phyloP scores from a whole-genome alignment of 2,797 vertebrate genomes.

The Diceros bicornis region DNA sequence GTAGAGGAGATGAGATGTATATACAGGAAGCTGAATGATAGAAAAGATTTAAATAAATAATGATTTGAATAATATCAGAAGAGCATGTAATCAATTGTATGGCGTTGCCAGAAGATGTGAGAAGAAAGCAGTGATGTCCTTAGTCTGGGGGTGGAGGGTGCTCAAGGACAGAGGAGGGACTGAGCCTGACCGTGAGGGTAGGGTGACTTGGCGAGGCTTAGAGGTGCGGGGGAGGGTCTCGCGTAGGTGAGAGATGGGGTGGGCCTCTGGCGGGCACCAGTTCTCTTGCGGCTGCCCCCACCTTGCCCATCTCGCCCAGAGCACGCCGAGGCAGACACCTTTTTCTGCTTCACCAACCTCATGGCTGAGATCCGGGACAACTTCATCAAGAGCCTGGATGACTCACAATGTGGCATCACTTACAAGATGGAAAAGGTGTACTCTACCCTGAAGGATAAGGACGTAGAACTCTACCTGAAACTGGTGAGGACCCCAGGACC shows the following conservation, averaged over 20 bases:
- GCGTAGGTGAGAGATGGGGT: fast-evolving
- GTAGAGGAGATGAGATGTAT: not conserved
- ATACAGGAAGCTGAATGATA: not conserved
- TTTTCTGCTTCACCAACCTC: slow-evolving; percentile 99
- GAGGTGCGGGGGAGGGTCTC: not conserved
- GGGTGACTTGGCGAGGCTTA: not conserved
- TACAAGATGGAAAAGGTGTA: slow-evolving; percentile 99
- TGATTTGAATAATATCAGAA: not conserved
- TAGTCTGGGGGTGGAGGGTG: not conserved
- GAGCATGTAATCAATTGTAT: too few species aligned
- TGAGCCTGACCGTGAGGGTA: fast-evolving
- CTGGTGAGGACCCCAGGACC: slow-evolving; percentile 91
- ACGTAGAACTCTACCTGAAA: slow-evolving; percentile 95
- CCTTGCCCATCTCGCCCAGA: slow-evolving; percentile 88
- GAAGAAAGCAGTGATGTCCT: not conserved
- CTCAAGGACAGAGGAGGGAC: not conserved
- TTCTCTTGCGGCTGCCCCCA: not conserved
- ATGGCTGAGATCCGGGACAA: slow-evolving; percentile 99
- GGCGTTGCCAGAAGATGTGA: not conserved
- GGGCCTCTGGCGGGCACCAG: fast-evolving
- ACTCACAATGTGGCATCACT: slow-evolving; percentile 98
- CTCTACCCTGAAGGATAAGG: slow-evolving; percentile 96
- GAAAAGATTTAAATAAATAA: not conserved
- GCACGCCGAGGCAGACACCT: slow-evolving; percentile 97
- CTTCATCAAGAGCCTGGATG: slow-evolving; percentile 99